Evolutionary conservation across 2,113 vertebrate genomes (phyloP), one percentile per base, ranked within the genome.

Genomic region (Cyprinus carpio): DNA sequence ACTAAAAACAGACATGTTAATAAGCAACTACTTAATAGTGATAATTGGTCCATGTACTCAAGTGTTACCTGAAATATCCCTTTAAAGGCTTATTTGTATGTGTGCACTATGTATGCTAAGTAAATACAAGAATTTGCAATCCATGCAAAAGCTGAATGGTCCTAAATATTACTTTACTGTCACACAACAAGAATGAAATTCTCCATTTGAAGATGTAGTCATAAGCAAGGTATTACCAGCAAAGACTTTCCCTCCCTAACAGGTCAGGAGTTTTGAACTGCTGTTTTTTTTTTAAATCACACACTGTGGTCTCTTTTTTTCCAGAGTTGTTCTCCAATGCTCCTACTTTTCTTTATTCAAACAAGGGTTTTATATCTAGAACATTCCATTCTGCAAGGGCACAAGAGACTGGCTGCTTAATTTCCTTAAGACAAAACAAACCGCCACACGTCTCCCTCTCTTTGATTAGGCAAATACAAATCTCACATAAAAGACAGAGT

Each of bases 361-460:
- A 51, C 64, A 74, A 51, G 81, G 13, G 58, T 65, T 87, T 79
- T 88, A 78, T 69, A 82, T 88, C 80, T 88, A 88, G 85, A 90
- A 82, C 60, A 86, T 84, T 74, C 40, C 82, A 51, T 12, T 75
- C 29, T 78, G 60, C 46, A 85, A 37, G 9, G 71, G 49, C 11
- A 83, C 46, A 37, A 86, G 62, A 90, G 75, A 89, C 78, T 75
- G 83, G 54, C 78, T 86, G 71, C 74, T 89, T 87, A 81, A 89
- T 84, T 86, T 85, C 86, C 72, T 86, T 81, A 90, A 87, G 86
- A 86, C 81, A 51, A 82, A 86, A 85, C 85, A 89, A 90, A 31
- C 18, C 16, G 69, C 74, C 76, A 78, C 74, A 69, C 62, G 49
- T 88, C 82, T 87, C 87, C 29, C 46, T 25, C 25, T 16, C 58